Evolutionary conservation across 2,113 vertebrate species (phyloP).

Genomic region (Sinocyclocheilus grahami): DNA sequence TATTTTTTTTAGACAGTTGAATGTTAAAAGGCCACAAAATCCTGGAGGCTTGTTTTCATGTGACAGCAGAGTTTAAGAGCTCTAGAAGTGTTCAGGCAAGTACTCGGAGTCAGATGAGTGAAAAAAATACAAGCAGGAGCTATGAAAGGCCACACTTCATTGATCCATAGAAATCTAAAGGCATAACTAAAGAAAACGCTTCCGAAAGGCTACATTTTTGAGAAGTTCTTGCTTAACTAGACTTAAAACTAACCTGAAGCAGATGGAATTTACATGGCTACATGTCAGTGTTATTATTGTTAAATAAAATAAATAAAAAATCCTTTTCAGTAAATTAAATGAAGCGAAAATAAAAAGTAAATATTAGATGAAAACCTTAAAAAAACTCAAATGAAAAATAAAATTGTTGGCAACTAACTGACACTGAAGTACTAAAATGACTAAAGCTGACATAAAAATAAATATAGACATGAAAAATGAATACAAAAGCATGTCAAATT

Average conservation of each 20-base stretch:
- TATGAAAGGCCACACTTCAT: neutral
- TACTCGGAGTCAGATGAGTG: neutral
- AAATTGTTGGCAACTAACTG: too few species aligned
- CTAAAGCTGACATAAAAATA: too few species aligned
- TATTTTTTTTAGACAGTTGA: neutral
- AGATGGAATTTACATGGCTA: neutral
- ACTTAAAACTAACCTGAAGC: neutral
- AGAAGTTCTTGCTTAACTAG: neutral
- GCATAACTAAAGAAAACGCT: neutral
- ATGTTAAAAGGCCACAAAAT: neutral
- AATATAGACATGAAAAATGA: too few species aligned
- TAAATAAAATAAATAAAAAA: neutral
- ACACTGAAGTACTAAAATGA: too few species aligned
- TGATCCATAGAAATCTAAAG: conserved; percentile 14
- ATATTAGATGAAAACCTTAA: neutral
- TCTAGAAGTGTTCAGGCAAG: neutral
- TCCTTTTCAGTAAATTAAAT: neutral
- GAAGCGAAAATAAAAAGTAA: neutral
- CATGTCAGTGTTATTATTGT: neutral
- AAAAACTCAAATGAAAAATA: neutral
- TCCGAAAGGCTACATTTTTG: neutral
- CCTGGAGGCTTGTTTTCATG: neutral
- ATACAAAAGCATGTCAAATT: too few species aligned
- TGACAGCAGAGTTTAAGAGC: neutral
- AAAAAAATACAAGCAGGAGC: conserved; percentile 6